Conservation (phyloP, 1,140 invertebrate genomes). For the Neotoxoptera formosana region DNA sequence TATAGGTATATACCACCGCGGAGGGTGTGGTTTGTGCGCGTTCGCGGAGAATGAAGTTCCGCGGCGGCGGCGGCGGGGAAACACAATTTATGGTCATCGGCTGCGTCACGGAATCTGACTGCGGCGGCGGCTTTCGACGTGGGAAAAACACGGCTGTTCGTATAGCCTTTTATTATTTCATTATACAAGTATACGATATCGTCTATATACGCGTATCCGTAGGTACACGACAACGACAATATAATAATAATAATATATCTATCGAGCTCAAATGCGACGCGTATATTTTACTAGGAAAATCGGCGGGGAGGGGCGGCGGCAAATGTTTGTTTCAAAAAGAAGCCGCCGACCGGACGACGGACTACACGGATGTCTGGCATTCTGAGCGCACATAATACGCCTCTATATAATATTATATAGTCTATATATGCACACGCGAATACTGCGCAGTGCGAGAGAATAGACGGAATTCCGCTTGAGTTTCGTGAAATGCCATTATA, state of each 20-base stretch:
- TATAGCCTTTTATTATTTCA: constrained; percentile 26
- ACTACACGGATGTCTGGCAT: constrained; percentile 24
- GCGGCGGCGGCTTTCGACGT: constrained; percentile 23
- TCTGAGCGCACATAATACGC: neutral
- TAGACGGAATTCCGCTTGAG: constrained; percentile 16
- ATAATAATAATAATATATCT: neutral
- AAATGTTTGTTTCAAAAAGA: constrained; percentile 23
- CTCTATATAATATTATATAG: neutral
- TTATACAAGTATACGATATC: neutral
- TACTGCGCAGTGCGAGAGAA: neutral
- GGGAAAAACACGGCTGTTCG: constrained; percentile 31
- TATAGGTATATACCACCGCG: neutral
- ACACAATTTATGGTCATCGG: constrained; percentile 22
- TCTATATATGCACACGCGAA: neutral
- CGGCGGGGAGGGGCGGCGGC: neutral
- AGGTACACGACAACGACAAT: neutral
- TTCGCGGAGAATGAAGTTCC: neutral
- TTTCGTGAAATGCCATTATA: neutral
- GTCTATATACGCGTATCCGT: neutral
- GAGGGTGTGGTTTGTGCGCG: neutral
- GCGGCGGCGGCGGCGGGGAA: neutral
- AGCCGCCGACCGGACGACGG: constrained; percentile 19
- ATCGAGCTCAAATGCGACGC: neutral
- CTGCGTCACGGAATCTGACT: constrained; percentile 29
- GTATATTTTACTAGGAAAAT: constrained; percentile 12